phyloP scores from a whole-genome alignment of 2,888 invertebrate genomes.

The Orgyia antiqua region DNA sequence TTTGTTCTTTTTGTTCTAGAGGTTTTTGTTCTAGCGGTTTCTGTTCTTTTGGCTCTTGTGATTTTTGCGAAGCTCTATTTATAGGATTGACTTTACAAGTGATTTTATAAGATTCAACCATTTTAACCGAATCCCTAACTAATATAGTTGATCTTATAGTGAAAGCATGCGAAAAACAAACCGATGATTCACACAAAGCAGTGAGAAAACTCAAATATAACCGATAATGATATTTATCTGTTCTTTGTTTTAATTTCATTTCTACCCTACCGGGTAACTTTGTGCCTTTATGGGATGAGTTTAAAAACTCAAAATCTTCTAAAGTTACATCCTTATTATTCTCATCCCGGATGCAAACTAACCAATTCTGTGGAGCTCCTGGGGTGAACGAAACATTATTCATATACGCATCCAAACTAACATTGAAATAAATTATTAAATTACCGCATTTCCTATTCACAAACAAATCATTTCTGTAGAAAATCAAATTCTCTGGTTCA shows the following conservation, averaged over 20 bases:
- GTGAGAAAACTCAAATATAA: constrained; percentile 66
- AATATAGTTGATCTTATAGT: constrained; percentile 63
- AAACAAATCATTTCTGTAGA: constrained; percentile 67
- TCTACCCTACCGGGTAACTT: constrained; percentile 64
- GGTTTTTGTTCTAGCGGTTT: constrained; percentile 14
- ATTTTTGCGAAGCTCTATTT: constrained; percentile 29
- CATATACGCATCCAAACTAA: constrained; percentile 56
- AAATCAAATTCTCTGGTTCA: constrained; percentile 63
- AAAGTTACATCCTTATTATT: constrained; percentile 54
- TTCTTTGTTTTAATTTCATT: constrained; percentile 60
- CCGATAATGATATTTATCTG: constrained; percentile 66
- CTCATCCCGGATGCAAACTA: constrained; percentile 58
- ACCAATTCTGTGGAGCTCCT: constrained; percentile 78
- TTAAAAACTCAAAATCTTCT: constrained; percentile 62
- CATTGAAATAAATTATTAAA: constrained; percentile 65
- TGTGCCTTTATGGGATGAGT: constrained; percentile 49
- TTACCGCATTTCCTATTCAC: constrained; percentile 64
- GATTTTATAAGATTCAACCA: constrained; percentile 68
- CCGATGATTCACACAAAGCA: constrained; percentile 51
- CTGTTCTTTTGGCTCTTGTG: constrained; percentile 14
- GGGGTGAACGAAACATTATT: constrained; percentile 73
- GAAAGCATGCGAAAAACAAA: constrained; percentile 63
- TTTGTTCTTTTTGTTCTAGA: neutral
- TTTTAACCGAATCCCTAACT: constrained; percentile 65
- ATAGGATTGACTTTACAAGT: constrained; percentile 71